These are phyloP conservation scores for Genyomyrus donnyi DNA, from an alignment of 2,113 vertebrate genomes.

Conservation along the genomic window DNA sequence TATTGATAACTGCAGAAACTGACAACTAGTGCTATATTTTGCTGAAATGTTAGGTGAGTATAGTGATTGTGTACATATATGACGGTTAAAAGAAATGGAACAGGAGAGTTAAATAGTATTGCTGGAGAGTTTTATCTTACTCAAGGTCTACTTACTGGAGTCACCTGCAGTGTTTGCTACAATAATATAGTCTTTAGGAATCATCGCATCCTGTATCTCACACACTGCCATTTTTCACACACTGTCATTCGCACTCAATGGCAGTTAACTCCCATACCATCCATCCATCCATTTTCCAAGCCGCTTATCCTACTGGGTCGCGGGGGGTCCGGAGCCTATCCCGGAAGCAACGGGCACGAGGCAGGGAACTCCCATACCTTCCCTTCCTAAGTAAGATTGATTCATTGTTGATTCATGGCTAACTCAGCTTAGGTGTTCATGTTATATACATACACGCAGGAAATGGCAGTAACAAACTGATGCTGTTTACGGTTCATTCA, in stretches of 20 bases:
- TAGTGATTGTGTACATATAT: neutral
- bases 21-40: neutral
- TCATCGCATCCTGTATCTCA: neutral
- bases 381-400: neutral
- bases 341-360: too few species aligned
- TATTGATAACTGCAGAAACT: neutral
- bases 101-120: neutral
- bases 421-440: slow-evolving; percentile 35
- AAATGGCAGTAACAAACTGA: slow-evolving; percentile 54
- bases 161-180: neutral
- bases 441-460: slow-evolving; percentile 39
- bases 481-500: slow-evolving; percentile 54
- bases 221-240: neutral
- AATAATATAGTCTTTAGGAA: neutral
- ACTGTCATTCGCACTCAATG: neutral
- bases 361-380: neutral
- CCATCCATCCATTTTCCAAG: too few species aligned
- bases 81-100: neutral
- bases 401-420: slow-evolving; percentile 38
- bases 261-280: neutral
- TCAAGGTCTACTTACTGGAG: neutral
- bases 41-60: neutral
- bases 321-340: too few species aligned
- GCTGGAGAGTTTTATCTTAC: neutral
- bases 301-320: too few species aligned